Evolutionary conservation across 1,140 invertebrate species (phyloP), one percentile per base, ranked within the genome.

Genomic region (Harpegnathos saltator): DNA sequence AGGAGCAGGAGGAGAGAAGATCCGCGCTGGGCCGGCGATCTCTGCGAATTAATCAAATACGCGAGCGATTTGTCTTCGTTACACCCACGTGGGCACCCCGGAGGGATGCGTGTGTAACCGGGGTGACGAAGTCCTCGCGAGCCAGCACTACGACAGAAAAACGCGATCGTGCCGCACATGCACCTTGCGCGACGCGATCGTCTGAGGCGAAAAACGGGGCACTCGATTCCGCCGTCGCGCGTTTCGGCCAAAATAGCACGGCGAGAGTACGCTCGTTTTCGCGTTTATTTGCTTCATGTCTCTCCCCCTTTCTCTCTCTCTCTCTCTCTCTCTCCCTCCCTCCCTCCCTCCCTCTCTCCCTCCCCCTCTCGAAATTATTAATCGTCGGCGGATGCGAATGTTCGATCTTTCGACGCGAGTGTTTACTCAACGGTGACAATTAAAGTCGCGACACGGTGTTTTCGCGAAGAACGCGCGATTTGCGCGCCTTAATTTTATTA

Each of bases 21-120:
- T 71, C 65, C 71, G 33, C 59, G 56, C 56, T 66, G 86, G 86
- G 71, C 52, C 82, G 58, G 58, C 75, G 85, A 88, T 89, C 87
- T 85, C 38, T 59, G 83, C 89, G 89, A 91, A 92, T 92, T 91
- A 90, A 91, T 92, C 90, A 90, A 92, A 92, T 92, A 92, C 89
- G 85, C 86, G 89, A 89, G 85, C 88, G 88, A 92, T 92, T 92
- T 91, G 90, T 92, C 92, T 92, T 92, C 89, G 91, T 92, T 92
- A 92, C 92, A 92, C 92, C 92, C 91, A 92, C 91, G 88, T 90
- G 87, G 82, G 85, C 89, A 89, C 89, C 87, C 84, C 81, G 85
- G 84, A 71, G 91, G 88, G 85, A 89, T 82, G 87, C 66, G 54
- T 85, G 83, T 90, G 88, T 87, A 86, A 85, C 68, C 83, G 82